Percentiles rank a stretch among this genome's conserved stretches.
phyloP scores from a whole-genome alignment of 35 echinoderm and acorn worm species.

The Strongylocentrotus purpuratus region DNA sequence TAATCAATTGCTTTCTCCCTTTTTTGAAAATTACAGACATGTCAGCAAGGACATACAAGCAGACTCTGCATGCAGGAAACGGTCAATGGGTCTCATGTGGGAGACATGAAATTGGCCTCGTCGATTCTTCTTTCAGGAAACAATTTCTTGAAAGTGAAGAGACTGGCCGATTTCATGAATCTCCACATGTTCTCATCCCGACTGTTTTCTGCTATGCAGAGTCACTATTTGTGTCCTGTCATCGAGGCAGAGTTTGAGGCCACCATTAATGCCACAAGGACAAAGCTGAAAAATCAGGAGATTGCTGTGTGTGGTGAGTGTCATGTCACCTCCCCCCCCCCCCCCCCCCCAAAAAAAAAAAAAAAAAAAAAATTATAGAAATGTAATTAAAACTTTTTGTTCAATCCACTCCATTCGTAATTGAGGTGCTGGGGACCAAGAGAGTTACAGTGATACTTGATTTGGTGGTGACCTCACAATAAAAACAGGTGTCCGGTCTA shows the following conservation, averaged over 20 bases:
- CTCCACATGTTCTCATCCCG: background rate
- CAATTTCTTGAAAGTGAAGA: background rate
- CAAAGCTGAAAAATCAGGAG: background rate
- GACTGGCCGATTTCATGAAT: background rate
- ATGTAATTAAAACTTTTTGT: too few species aligned
- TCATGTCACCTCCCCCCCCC: background rate
- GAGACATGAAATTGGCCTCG: background rate
- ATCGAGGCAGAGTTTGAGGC: background rate
- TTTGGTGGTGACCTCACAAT: too few species aligned
- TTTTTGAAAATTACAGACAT: background rate
- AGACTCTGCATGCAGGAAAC: background rate
- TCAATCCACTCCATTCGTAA: too few species aligned
- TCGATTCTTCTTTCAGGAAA: background rate
- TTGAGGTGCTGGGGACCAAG: too few species aligned
- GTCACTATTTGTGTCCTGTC: background rate
- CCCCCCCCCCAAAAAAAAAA: too few species aligned
- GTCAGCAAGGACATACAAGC: background rate
- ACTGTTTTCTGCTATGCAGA: background rate
- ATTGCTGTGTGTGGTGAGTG: background rate
- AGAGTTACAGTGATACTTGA: too few species aligned
- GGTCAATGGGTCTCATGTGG: background rate
- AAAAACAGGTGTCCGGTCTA: too few species aligned
- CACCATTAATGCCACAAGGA: background rate
- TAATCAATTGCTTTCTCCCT: background rate
- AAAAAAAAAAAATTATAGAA: too few species aligned